Conservation (phyloP, 2,797 vertebrate species). For the Adrianichthys oophorus region DNA sequence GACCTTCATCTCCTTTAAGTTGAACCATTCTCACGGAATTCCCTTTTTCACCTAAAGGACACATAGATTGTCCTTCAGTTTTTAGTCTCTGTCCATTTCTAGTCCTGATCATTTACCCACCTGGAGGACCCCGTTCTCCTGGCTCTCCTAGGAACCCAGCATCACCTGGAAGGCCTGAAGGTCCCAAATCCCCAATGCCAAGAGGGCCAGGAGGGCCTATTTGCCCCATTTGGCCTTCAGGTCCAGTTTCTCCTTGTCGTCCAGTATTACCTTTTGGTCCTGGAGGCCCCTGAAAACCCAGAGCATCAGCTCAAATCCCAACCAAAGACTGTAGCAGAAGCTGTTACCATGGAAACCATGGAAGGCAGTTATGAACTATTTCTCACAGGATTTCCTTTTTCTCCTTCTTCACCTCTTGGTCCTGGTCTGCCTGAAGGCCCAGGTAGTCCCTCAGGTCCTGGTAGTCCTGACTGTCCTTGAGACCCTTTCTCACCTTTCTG, state of each 20-base stretch:
- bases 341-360: not conserved
- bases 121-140: slow-evolving; percentile 43
- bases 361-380: not conserved
- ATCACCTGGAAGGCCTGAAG: slow-evolving; percentile 53
- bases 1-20: slow-evolving; percentile 59
- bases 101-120: slow-evolving; percentile 31
- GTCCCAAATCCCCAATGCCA: slow-evolving; percentile 59
- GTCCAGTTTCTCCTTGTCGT: slow-evolving; percentile 35
- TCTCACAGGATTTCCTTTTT: slow-evolving; percentile 66
- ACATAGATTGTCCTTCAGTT: not conserved
- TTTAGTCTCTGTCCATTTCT: not conserved
- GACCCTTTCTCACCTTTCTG: slow-evolving; percentile 56
- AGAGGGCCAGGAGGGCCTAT: slow-evolving; percentile 58
- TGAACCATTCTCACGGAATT: slow-evolving; percentile 29
- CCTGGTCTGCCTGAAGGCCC: slow-evolving; percentile 52
- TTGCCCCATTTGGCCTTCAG: slow-evolving; percentile 56
- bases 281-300: slow-evolving; percentile 43
- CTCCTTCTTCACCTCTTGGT: slow-evolving; percentile 52
- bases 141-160: slow-evolving; percentile 47
- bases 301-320: not conserved
- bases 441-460: slow-evolving; percentile 34
- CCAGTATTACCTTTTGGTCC: slow-evolving; percentile 64
- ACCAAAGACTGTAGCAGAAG: not conserved
- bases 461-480: slow-evolving; percentile 21
- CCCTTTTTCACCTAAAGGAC: slow-evolving; percentile 67